Base-by-base conservation (phyloP, 2,113 vertebrate species). In the Coryphaenoides rupestris region DNA sequence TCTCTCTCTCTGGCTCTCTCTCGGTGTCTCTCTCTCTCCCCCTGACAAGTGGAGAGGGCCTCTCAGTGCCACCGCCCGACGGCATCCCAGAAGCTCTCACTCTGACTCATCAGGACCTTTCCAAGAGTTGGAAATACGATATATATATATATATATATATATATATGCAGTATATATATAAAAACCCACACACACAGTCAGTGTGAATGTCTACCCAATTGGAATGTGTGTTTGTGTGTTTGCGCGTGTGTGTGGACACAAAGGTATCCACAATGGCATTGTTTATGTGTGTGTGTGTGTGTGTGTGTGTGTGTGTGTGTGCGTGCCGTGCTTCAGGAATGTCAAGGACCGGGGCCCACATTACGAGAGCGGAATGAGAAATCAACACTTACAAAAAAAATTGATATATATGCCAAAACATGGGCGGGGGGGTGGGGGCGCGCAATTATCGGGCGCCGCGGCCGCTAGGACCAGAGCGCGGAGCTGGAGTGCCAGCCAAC, bases 371-470 rank as follows among this genome's bases (percentile, higher is more conserved):
- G 71, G 80, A 82, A 82, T 71, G 77, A 85, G 72, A 84, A 84
- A 81, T 83, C 80, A 85, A 85, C 84, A 83, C 78, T 83, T 77
- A 52, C 74, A 75, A 66, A 78, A 82, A 83, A 82, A 86, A 77
- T 62, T 74, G 77, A n/a, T n/a, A n/a, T 82, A 74, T 40, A 72
- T 64, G 66, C 81, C 84, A 84, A 86, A 80, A 85, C 1, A 40
- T n/a, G n/a, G n/a, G n/a, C n/a, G n/a, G n/a, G n/a, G n/a, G n/a
- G n/a, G n/a, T n/a, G n/a, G 62, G 33, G 81, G 80, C 73, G 69
- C 72, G 77, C 84, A 85, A 88, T 88, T 88, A 86, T 81, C 76
- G 76, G 82, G 82, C 79, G 79, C 79, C 74, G 33, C n/a, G 55
- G 62, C 74, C 66, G 75, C 74, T 85, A 73, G 77, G 77, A 63